A percentile compares a stretch with the other conserved stretches of the same genome.
phyloP scores from a whole-genome alignment of 2,888 invertebrate species.

The Phasia obesa region DNA sequence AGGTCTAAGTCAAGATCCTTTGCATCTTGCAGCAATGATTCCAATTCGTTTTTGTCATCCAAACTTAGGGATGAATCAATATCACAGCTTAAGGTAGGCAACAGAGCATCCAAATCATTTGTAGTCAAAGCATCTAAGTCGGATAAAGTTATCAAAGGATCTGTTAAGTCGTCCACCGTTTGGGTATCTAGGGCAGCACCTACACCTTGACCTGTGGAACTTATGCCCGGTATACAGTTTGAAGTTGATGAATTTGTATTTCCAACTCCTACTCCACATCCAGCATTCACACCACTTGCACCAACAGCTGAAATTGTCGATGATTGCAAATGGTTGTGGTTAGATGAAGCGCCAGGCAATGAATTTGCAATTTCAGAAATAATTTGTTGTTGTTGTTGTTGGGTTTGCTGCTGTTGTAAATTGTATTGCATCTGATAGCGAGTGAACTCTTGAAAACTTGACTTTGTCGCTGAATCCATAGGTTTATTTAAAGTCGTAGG shows the following conservation, averaged over 20 bases:
- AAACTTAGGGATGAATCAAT: slow-evolving; percentile 82
- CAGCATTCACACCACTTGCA: not conserved
- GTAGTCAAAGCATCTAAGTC: slow-evolving; percentile 81
- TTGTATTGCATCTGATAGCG: slow-evolving; percentile 86
- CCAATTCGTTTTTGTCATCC: slow-evolving; percentile 81
- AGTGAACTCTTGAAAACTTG: slow-evolving; percentile 86
- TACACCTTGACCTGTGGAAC: slow-evolving; percentile 33
- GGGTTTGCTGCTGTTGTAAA: slow-evolving; percentile 83
- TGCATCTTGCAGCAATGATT: slow-evolving; percentile 81
- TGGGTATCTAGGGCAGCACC: slow-evolving; percentile 46
- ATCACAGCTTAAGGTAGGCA: slow-evolving; percentile 85
- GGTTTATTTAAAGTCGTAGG: slow-evolving; percentile 82
- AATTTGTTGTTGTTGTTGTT: slow-evolving; percentile 74
- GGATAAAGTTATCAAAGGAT: slow-evolving; percentile 78
- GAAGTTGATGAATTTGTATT: slow-evolving; percentile 15
- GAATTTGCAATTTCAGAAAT: slow-evolving; percentile 68
- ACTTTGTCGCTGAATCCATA: slow-evolving; percentile 86
- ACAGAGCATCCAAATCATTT: slow-evolving; percentile 86
- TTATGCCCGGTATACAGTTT: slow-evolving; percentile 18
- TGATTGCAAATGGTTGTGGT: slow-evolving; percentile 9
- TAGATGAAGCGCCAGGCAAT: slow-evolving; percentile 64
- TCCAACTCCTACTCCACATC: slow-evolving; percentile 9
- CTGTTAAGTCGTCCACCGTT: slow-evolving; percentile 72
- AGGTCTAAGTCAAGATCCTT: slow-evolving; percentile 82
- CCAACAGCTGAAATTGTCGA: slow-evolving; percentile 8